Evolutionary conservation across 2,113 vertebrate genomes (phyloP).

Genomic region (Ictidomys tridecemlineatus): DNA sequence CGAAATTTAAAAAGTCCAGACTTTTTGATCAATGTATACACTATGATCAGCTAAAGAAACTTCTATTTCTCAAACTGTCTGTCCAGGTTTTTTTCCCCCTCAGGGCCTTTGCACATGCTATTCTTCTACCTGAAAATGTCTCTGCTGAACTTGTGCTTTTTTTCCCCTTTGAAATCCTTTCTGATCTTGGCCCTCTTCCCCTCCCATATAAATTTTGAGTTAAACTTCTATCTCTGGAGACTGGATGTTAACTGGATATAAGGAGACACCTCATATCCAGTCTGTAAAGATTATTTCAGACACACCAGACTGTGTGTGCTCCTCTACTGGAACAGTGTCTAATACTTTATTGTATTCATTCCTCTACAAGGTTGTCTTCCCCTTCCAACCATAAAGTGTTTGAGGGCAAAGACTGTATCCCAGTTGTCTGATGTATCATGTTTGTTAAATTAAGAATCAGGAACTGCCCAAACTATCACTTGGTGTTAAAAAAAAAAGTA

Average conservation of each 20-base stretch:
- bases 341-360: background rate
- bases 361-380: background rate
- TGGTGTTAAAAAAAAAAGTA: background rate
- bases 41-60: background rate
- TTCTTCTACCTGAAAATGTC: background rate
- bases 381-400: background rate
- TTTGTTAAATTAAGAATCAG: slow-evolving; percentile 40
- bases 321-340: background rate
- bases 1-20: background rate
- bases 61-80: background rate
- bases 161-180: background rate
- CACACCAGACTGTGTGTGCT: background rate
- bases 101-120: background rate
- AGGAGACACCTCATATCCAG: too few relatives aligned
- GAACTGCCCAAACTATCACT: background rate
- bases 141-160: background rate
- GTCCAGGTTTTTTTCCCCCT: background rate
- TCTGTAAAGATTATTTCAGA: background rate
- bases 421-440: background rate
- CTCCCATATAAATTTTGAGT: background rate
- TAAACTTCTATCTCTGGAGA: background rate
- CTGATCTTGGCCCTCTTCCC: background rate
- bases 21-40: background rate
- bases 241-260: too few relatives aligned
- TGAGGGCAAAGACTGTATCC: background rate